Evolutionary conservation across 2,888 invertebrate species (phyloP).

Genomic region (Beris chalybata): DNA sequence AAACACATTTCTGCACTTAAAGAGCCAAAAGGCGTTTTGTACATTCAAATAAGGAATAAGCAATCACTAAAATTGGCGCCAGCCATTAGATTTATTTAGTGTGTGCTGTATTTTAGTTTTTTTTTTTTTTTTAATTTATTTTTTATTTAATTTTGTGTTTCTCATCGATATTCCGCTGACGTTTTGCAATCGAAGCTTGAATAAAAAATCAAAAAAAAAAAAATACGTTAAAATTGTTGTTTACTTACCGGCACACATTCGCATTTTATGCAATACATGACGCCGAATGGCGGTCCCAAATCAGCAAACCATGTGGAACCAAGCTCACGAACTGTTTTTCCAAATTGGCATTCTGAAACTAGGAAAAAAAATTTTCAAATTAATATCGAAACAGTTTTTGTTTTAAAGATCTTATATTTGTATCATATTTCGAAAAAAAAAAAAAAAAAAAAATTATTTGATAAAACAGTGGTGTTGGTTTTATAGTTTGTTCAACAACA

Average conservation of each 20-base stretch:
- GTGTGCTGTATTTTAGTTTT: too few relatives aligned
- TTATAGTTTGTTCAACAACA: neutral
- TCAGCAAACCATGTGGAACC: constrained; percentile 92
- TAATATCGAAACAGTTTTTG: neutral
- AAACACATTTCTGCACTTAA: too few relatives aligned
- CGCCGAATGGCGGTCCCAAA: constrained; percentile 89
- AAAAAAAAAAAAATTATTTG: neutral
- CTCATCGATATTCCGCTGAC: neutral
- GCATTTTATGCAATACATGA: constrained; percentile 94
- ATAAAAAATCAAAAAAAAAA: constrained; percentile 5
- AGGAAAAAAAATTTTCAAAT: constrained; percentile 41
- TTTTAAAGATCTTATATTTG: constrained; percentile 12
- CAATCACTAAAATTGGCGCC: constrained; percentile 1
- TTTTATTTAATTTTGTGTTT: neutral
- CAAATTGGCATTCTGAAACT: constrained; percentile 90
- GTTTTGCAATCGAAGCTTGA: neutral
- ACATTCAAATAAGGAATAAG: neutral
- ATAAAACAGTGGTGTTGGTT: neutral
- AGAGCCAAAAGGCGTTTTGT: too few relatives aligned
- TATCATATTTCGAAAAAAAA: constrained; percentile 3
- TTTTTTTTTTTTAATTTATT: neutral
- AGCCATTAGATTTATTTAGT: neutral
- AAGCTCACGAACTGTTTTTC: constrained; percentile 82
- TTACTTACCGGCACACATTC: constrained; percentile 90
- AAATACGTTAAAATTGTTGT: constrained; percentile 2